These are phyloP conservation scores for Phrynosoma platyrhinos DNA, from an alignment of 2,113 vertebrate genomes.

Conservation along the genomic window DNA sequence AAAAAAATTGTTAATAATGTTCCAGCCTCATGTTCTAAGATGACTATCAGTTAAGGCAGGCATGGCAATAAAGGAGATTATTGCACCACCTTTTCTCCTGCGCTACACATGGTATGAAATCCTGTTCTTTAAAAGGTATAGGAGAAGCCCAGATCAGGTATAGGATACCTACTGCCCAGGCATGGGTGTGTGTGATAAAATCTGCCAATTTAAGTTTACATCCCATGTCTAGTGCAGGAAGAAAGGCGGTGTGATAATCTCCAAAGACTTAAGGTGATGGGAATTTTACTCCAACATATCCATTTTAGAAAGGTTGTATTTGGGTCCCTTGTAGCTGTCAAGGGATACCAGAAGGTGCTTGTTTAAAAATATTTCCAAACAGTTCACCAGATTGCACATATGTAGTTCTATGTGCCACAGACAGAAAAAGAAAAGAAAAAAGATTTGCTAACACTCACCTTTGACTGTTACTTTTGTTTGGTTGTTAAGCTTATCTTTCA, in stretches of 20 bases:
- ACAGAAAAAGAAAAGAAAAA: background rate
- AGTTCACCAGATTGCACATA: background rate
- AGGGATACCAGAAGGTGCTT: background rate
- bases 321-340: background rate
- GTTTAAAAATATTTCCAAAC: constrained; percentile 5
- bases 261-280: background rate
- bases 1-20: background rate
- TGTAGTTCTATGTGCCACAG: background rate
- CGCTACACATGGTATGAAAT: too few relatives aligned
- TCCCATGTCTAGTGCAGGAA: too few relatives aligned
- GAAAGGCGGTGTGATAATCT: too few relatives aligned
- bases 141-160: too few relatives aligned
- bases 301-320: background rate
- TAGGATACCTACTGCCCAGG: too few relatives aligned
- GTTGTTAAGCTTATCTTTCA: constrained; percentile 18
- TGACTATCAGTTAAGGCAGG: too few relatives aligned
- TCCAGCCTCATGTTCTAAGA: too few relatives aligned
- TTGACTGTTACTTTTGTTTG: background rate
- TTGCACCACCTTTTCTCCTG: too few relatives aligned
- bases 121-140: too few relatives aligned
- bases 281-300: background rate
- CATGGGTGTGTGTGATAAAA: too few relatives aligned
- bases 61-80: too few relatives aligned
- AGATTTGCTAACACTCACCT: constrained; percentile 52
- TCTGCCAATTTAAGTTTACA: too few relatives aligned